Conservation (phyloP, 2,797 vertebrate genomes). For the Cynopterus sphinx region DNA sequence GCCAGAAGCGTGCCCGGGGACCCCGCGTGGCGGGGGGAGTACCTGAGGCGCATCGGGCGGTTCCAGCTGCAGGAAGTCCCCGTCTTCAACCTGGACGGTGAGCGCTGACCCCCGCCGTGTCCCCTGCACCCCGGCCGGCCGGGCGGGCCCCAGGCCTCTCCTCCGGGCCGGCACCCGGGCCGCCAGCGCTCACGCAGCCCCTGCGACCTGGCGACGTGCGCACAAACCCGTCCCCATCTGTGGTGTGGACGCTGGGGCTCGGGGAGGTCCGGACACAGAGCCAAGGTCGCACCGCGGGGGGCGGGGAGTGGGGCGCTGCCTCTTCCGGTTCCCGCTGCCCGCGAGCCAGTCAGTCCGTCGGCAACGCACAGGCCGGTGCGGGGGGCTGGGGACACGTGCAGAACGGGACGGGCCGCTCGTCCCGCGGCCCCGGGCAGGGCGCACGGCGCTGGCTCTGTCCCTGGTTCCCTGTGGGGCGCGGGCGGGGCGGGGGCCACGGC, state of each 20-base stretch:
- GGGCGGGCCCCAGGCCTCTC: fast-evolving
- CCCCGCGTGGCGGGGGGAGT: not conserved
- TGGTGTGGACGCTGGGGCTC: not conserved
- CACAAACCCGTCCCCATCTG: fast-evolving
- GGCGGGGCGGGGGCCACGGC: not conserved
- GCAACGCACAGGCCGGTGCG: not conserved
- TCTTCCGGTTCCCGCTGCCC: fast-evolving
- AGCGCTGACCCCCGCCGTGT: fast-evolving
- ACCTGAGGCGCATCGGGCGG: not conserved
- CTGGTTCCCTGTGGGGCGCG: not conserved
- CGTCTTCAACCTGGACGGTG: not conserved
- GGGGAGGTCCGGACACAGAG: not conserved
- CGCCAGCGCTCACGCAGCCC: fast-evolving
- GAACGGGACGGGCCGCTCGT: not conserved
- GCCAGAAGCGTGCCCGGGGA: not conserved
- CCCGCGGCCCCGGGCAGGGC: fast-evolving
- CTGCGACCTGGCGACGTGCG: fast-evolving
- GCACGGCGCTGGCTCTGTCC: fast-evolving
- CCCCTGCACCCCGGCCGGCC: fast-evolving
- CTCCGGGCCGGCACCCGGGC: not conserved
- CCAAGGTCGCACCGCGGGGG: not conserved
- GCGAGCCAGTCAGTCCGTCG: not conserved
- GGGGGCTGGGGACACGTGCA: fast-evolving
- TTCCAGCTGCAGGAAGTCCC: slow-evolving; percentile 11
- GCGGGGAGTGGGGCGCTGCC: no score